Evolutionary conservation across 1,140 invertebrate species (phyloP).

Genomic region (Drosophila rhopaloa): DNA sequence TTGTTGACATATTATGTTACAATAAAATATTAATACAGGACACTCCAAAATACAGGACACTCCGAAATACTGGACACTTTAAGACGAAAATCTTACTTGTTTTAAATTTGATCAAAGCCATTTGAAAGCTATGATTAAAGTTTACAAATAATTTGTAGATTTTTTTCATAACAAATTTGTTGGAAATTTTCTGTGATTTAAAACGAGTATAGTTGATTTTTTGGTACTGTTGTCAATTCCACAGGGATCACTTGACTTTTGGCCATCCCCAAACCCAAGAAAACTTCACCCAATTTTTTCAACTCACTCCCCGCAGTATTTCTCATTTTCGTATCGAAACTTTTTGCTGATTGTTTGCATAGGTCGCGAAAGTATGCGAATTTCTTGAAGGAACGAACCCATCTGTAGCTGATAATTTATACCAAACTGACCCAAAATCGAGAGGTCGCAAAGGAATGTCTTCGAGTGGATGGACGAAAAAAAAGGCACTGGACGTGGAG

Average conservation of each 20-base stretch:
- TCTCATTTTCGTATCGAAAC: slow-evolving; percentile 32
- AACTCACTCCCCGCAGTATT: background rate
- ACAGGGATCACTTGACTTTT: slow-evolving; percentile 18
- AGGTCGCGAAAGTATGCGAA: slow-evolving; percentile 33
- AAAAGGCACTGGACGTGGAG: slow-evolving; percentile 12
- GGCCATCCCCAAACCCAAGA: no score
- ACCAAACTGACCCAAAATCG: slow-evolving; percentile 33
- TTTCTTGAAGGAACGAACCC: background rate
- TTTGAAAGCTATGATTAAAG: no score
- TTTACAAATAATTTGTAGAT: no score
- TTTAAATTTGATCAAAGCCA: no score
- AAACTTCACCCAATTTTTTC: background rate
- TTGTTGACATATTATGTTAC: no score
- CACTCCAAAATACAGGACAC: no score
- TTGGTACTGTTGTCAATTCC: background rate
- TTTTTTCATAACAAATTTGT: no score
- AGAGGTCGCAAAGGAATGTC: slow-evolving; percentile 4
- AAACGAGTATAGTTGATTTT: background rate
- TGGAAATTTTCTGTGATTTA: background rate
- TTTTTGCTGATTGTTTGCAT: slow-evolving; percentile 54
- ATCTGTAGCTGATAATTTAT: slow-evolving; percentile 59
- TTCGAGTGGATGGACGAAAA: slow-evolving; percentile 10
- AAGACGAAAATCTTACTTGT: no score
- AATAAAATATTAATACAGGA: no score
- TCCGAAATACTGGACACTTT: no score